These are phyloP conservation scores for Aotus griseimembra DNA, from an alignment of 2,797 vertebrate genomes.

Conservation along the genomic window DNA sequence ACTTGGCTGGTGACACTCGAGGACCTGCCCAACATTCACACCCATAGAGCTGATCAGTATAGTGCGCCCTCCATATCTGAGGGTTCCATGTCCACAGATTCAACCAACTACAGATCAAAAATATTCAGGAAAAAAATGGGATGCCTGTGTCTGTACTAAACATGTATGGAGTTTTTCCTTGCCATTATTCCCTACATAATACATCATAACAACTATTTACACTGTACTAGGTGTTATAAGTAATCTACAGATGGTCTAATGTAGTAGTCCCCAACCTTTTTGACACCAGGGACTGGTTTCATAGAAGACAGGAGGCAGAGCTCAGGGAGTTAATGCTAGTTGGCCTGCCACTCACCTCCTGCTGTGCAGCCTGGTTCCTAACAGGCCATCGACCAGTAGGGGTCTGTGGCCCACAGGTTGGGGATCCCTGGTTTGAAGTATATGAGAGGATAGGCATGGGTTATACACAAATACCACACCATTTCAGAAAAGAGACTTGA, in stretches of 20 bases:
- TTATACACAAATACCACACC: not conserved
- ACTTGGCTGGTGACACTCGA: not conserved
- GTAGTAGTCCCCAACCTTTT: not conserved
- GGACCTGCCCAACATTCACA: not conserved
- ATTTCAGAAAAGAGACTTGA: not conserved
- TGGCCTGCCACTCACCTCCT: not conserved
- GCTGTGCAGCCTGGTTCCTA: not conserved
- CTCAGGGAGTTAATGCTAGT: not conserved
- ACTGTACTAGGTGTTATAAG: not conserved
- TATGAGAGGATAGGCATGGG: not conserved
- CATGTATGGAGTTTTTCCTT: not conserved
- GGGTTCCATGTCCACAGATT: not conserved
- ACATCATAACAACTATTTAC: not conserved
- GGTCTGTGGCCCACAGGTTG: not conserved
- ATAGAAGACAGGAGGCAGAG: not conserved
- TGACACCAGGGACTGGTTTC: not conserved
- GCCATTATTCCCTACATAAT: not conserved
- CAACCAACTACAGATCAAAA: not conserved
- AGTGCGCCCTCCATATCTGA: not conserved
- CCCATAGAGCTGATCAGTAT: accelerated
- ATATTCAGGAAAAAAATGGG: not conserved
- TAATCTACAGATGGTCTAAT: not conserved
- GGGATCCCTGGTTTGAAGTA: not conserved
- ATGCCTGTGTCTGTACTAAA: not conserved
- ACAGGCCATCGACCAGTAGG: not conserved